A percentile compares a stretch with the other conserved stretches of the same genome.
Evolutionary conservation across 1,140 invertebrate species (phyloP).

Genomic region (Rhagoletis pomonella): DNA sequence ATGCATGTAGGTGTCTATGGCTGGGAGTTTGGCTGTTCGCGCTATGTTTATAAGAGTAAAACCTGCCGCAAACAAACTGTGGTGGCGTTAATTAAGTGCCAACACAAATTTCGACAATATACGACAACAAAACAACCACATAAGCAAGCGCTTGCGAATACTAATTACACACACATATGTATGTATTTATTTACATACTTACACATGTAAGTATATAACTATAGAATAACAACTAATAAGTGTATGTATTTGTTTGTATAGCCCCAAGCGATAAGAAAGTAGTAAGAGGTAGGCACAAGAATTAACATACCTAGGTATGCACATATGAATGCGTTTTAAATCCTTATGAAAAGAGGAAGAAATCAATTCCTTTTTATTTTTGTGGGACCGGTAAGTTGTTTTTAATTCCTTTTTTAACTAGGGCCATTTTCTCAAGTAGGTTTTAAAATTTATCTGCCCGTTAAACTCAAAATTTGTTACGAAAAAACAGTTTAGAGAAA

Average conservation of each 20-base stretch:
- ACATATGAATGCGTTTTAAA: neutral
- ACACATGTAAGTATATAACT: neutral
- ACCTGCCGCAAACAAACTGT: slow-evolving; percentile 47
- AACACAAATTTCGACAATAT: slow-evolving; percentile 28
- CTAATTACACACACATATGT: neutral
- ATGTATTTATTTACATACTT: too few relatives aligned
- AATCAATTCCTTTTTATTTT: too few relatives aligned
- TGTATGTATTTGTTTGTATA: neutral
- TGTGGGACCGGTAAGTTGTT: too few relatives aligned
- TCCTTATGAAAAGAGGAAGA: too few relatives aligned
- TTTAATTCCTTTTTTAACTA: too few relatives aligned
- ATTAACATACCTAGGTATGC: neutral
- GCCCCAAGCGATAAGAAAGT: neutral
- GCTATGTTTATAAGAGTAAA: slow-evolving; percentile 15
- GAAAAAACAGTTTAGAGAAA: too few relatives aligned
- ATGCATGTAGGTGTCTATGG: neutral
- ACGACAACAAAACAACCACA: neutral
- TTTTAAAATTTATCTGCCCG: too few relatives aligned
- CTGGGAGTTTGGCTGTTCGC: neutral
- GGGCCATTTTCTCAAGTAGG: too few relatives aligned
- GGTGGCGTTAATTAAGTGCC: slow-evolving; percentile 52
- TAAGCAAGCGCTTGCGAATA: neutral
- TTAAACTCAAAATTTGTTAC: too few relatives aligned
- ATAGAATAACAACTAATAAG: slow-evolving; percentile 15
- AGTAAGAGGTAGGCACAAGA: too few relatives aligned